These are phyloP conservation scores for Sciurus niger DNA, from an alignment of 2,113 vertebrate genomes.

Conservation along the genomic window DNA sequence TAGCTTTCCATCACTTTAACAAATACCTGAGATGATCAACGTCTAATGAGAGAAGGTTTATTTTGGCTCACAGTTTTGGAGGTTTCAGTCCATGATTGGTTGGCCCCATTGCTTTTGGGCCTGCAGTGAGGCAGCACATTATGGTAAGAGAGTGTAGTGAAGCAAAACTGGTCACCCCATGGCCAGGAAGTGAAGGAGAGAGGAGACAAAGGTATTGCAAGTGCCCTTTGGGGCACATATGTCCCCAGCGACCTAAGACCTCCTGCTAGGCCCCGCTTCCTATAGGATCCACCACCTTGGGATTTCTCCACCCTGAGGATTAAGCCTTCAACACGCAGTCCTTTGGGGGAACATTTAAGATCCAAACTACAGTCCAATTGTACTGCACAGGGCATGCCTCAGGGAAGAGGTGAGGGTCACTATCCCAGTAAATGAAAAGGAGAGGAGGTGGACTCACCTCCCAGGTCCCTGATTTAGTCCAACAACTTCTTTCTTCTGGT, in stretches of 20 bases:
- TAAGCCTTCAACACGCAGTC: background rate
- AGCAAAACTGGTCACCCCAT: background rate
- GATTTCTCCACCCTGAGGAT: background rate
- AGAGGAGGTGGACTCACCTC: background rate
- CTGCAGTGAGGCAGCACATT: background rate
- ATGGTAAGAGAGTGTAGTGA: background rate
- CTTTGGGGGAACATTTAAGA: background rate
- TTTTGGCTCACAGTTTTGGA: background rate
- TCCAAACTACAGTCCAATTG: background rate
- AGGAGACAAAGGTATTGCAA: background rate
- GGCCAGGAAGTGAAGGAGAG: background rate
- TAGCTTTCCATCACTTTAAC: background rate
- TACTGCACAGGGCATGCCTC: background rate
- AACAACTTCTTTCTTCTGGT: background rate
- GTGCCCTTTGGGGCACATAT: background rate
- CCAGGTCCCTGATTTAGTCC: background rate
- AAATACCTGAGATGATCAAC: background rate
- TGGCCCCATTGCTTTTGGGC: background rate
- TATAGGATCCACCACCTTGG: background rate
- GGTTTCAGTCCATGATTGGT: background rate
- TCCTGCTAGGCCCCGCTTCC: background rate
- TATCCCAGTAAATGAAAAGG: background rate
- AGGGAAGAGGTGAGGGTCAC: conserved; percentile 8
- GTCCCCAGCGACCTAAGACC: background rate
- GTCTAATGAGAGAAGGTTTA: background rate